These are phyloP conservation scores for Pituophis catenifer DNA, from an alignment of 2,113 vertebrate species.

Conservation along the genomic window DNA sequence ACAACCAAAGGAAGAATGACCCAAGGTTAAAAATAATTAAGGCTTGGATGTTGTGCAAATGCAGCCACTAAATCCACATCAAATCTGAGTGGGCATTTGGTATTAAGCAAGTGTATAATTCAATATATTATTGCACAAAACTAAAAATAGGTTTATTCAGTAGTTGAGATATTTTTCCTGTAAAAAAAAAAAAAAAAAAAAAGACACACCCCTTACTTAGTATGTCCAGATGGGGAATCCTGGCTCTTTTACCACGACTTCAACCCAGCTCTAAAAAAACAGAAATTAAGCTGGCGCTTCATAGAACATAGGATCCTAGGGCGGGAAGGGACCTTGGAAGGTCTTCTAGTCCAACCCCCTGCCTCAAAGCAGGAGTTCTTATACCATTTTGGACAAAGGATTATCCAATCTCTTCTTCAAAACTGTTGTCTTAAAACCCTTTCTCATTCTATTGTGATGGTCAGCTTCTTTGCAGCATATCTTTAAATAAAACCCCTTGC, in stretches of 20 bases:
- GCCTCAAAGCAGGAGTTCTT: neutral
- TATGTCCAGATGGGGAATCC: neutral
- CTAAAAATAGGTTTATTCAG: neutral
- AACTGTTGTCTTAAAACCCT: neutral
- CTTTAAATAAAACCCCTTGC: no score
- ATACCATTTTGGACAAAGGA: no score
- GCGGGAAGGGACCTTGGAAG: neutral
- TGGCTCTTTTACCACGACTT: neutral
- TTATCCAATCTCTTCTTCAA: neutral
- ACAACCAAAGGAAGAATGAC: neutral
- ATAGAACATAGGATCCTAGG: neutral
- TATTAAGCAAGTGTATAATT: neutral
- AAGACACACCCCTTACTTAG: neutral
- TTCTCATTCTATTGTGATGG: no score
- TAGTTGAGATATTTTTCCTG: neutral
- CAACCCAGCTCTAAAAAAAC: neutral
- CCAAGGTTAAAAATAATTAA: neutral
- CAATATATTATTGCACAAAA: neutral
- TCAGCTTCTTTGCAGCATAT: no score
- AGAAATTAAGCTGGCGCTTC: neutral
- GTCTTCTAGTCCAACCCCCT: neutral
- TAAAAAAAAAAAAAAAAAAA: neutral
- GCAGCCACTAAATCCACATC: neutral
- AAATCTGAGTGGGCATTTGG: neutral
- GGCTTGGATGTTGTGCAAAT: neutral